Evolutionary conservation across 1,140 invertebrate genomes (phyloP).

Genomic region (Pseudomyrmex dendroicus): DNA sequence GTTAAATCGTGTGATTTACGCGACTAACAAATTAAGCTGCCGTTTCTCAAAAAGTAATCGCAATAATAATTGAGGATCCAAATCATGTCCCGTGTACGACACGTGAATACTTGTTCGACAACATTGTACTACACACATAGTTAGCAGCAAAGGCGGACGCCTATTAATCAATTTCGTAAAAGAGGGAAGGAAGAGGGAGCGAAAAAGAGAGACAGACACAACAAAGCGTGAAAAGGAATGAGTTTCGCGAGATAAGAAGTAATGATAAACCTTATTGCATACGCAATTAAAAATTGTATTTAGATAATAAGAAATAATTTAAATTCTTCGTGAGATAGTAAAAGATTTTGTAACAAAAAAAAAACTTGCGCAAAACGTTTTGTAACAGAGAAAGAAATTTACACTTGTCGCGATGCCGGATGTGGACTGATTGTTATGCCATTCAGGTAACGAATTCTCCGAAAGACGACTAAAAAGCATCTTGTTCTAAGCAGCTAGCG

Average conservation of each 20-base stretch:
- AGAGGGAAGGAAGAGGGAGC: background rate
- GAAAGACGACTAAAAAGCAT: no score
- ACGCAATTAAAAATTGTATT: background rate
- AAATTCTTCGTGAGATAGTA: background rate
- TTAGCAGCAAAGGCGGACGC: background rate
- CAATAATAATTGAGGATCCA: background rate
- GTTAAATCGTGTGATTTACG: background rate
- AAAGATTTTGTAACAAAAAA: no score
- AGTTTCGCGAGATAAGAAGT: background rate
- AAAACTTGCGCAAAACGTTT: no score
- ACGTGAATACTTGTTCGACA: background rate
- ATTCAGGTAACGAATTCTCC: no score
- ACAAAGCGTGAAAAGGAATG: background rate
- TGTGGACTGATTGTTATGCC: no score
- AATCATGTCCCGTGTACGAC: background rate
- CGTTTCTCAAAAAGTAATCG: background rate
- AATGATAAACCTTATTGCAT: background rate
- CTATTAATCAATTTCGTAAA: slow-evolving; percentile 8
- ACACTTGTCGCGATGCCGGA: no score
- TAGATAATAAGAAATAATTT: background rate
- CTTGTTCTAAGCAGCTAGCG: no score
- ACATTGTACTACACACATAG: background rate
- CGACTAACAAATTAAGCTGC: background rate
- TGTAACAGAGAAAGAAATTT: background rate
- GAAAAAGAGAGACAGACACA: background rate